phyloP scores from a whole-genome alignment of 2,888 invertebrate genomes.

The Brenthis hecate region DNA sequence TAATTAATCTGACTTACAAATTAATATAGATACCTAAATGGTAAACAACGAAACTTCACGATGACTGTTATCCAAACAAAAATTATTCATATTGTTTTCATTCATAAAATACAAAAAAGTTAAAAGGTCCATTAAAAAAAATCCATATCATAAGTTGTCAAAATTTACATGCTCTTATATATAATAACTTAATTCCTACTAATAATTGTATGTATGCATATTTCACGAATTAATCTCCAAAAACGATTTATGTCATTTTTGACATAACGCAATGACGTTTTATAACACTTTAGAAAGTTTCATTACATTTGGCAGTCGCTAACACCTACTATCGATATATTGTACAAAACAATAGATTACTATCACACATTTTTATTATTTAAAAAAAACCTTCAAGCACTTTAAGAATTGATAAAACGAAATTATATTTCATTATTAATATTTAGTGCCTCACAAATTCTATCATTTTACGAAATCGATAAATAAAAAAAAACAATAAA shows the following conservation, averaged over 20 bases:
- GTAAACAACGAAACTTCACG: conserved; percentile 60
- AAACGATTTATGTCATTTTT: background rate
- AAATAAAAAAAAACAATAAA: background rate
- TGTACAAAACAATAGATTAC: background rate
- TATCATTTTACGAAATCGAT: background rate
- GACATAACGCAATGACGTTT: conserved; percentile 1
- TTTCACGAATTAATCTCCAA: conserved; percentile 1
- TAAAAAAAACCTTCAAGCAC: conserved; percentile 3
- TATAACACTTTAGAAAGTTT: background rate
- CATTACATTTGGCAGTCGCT: conserved; percentile 11
- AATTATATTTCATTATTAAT: background rate
- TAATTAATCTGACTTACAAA: conserved; percentile 41
- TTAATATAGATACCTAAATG: conserved; percentile 53
- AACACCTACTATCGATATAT: background rate
- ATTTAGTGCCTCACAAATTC: background rate
- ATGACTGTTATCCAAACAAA: conserved; percentile 49
- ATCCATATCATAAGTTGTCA: no score
- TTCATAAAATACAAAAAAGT: background rate
- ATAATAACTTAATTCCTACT: conserved; percentile 9
- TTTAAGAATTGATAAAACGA: background rate
- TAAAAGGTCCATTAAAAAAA: background rate
- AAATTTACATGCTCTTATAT: background rate
- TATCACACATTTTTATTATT: conserved; percentile 1
- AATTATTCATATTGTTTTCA: background rate
- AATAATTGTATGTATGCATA: background rate